A percentile compares a stretch with the other conserved stretches of the same genome.
Conservation (phyloP, 2,888 invertebrate species). For the Apotomis betuletana region DNA sequence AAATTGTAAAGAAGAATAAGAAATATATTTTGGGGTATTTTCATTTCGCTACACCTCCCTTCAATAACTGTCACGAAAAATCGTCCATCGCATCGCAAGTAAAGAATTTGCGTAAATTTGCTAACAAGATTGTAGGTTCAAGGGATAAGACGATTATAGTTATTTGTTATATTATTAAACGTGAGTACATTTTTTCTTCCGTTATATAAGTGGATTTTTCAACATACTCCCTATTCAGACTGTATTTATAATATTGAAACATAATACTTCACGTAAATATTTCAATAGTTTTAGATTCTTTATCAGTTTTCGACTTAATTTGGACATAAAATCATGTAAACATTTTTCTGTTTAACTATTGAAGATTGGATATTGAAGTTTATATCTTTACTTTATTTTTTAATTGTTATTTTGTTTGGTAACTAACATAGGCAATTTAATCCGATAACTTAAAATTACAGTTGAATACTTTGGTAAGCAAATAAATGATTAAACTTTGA, state of each 20-base stretch:
- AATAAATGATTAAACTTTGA: too few species aligned
- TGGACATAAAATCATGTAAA: neutral
- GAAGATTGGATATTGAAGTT: neutral
- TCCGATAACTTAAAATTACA: neutral
- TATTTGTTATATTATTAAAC: slow-evolving; percentile 35
- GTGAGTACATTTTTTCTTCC: slow-evolving; percentile 24
- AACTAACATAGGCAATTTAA: neutral
- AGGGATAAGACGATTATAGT: slow-evolving; percentile 33
- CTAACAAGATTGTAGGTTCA: slow-evolving; percentile 36
- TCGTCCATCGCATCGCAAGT: slow-evolving; percentile 40
- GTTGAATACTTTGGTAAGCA: too few species aligned
- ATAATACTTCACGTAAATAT: slow-evolving; percentile 33
- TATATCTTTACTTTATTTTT: neutral
- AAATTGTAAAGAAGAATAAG: neutral
- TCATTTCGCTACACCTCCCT: neutral
- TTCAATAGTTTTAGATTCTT: slow-evolving; percentile 6
- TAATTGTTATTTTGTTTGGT: neutral
- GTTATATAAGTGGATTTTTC: neutral
- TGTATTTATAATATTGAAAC: slow-evolving; percentile 25
- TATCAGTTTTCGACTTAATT: neutral
- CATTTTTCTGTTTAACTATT: neutral
- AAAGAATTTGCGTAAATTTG: slow-evolving; percentile 41
- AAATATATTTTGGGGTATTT: slow-evolving; percentile 13
- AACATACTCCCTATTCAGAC: neutral
- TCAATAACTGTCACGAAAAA: slow-evolving; percentile 39